Evolutionary conservation across 92 coral and sea anemone genomes (phyloP), one percentile per base, ranked within the genome.

Genomic region (Pocillopora grandis): DNA sequence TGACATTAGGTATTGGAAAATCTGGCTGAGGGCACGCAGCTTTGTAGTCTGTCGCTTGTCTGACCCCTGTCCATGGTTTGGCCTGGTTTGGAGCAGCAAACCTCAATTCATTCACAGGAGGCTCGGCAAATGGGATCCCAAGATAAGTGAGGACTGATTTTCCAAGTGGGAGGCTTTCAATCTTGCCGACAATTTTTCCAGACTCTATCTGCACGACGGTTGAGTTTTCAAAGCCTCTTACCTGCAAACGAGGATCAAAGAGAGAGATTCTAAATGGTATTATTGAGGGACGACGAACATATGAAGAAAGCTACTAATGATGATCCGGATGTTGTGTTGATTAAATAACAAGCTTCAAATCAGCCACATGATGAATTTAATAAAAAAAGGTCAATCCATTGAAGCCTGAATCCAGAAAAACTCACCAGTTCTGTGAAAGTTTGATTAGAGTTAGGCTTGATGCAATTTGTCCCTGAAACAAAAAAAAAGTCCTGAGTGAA

Each of bases 81-180:
- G 56, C 55, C 17, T 76, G 76, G 16, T 69, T 19, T 17, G 84
- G 84, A 68, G 76, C 84, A 35, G 84, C 84, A 68, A 68, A 80
- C 76, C 84, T 80, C 27, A 18, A 33, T 71, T 80, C 31, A 17
- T 66, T 52, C 2, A 80, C 66, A 3, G 84, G 84, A 55, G 84
- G 76, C 58, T 80, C 67, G 4, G 84, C 84, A 27, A 67, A 80
- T 18, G 76, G 84, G 55, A 80, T 80, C 55, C 84, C 84, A 80
- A 80, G 84, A 19, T 68, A 80, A 4, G 2, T 20, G 17, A 13
- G 42, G 21, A 67, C 84, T 10, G 67, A 21, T 35, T 80, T 80
- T 10, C 84, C 84, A 1, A 23, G 76, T 19, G 76, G 57, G 56
- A 80, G 76, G 2, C 65, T 58, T 18, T 55, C 84, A 1, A 80